Percentiles rank a stretch among this genome's conserved stretches.
These are phyloP conservation scores for Mactra quadrangularis DNA, from an alignment of 1,140 invertebrate species.

Conservation along the genomic window DNA sequence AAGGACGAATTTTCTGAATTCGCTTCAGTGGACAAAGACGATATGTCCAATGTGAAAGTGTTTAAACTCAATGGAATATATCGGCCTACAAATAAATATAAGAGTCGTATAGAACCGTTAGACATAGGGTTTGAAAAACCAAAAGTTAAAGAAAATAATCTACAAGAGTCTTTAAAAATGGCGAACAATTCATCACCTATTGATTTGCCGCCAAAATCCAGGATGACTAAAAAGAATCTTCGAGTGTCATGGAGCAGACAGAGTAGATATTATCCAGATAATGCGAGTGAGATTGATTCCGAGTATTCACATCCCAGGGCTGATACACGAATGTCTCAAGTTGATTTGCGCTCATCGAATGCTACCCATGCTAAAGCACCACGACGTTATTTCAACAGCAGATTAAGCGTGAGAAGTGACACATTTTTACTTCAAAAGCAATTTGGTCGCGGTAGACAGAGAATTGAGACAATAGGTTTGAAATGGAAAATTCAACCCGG, in stretches of 20 bases:
- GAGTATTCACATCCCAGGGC: background rate
- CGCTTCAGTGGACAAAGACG: constrained; percentile 70
- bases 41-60: constrained; percentile 67
- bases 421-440: constrained; percentile 34
- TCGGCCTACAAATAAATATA: constrained; percentile 70
- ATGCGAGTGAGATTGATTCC: constrained; percentile 11
- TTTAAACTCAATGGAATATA: constrained; percentile 70
- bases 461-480: constrained; percentile 68
- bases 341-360: background rate
- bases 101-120: constrained; percentile 49
- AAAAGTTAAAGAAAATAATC: constrained; percentile 28
- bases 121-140: constrained; percentile 47
- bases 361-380: background rate
- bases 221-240: constrained; percentile 64
- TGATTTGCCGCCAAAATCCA: constrained; percentile 57
- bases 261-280: constrained; percentile 57
- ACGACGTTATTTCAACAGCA: constrained; percentile 40
- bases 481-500: constrained; percentile 65
- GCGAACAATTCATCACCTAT: constrained; percentile 40
- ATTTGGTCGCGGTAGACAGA: constrained; percentile 50
- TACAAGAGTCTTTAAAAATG: constrained; percentile 47
- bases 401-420: constrained; percentile 46
- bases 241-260: constrained; percentile 70
- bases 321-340: background rate
- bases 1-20: constrained; percentile 61